Percentiles rank a stretch among this genome's conserved stretches.
These are phyloP conservation scores for Plotosus lineatus DNA, from an alignment of 2,113 vertebrate genomes.

Conservation along the genomic window DNA sequence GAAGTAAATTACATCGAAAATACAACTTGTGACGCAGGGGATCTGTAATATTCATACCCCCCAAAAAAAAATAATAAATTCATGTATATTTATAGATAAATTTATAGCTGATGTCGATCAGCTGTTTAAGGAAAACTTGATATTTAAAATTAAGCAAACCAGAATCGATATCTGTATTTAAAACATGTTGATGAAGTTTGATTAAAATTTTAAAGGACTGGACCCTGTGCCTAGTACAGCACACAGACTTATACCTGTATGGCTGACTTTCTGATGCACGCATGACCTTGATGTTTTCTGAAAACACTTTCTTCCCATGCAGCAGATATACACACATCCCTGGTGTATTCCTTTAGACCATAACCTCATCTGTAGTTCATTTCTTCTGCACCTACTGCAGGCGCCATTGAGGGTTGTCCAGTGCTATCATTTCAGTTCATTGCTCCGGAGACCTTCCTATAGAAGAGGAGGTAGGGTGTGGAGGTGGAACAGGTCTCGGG, in stretches of 20 bases:
- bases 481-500: slow-evolving; percentile 85
- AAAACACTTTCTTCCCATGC: too few species aligned
- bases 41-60: too few species aligned
- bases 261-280: neutral
- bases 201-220: neutral
- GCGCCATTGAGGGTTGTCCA: neutral
- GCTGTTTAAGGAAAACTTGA: neutral
- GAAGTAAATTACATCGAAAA: too few species aligned
- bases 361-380: neutral
- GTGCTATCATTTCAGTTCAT: neutral
- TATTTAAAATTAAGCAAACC: too few species aligned
- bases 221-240: neutral
- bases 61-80: too few species aligned
- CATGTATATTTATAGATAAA: too few species aligned
- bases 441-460: slow-evolving; percentile 73
- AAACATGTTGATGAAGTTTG: neutral
- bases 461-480: slow-evolving; percentile 96
- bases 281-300: too few species aligned
- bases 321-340: neutral
- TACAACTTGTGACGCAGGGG: too few species aligned
- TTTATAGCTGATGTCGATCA: too few species aligned
- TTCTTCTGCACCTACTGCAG: neutral
- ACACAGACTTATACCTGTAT: neutral
- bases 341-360: neutral
- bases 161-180: neutral